phyloP scores from a whole-genome alignment of 1,140 invertebrate species.

The Musca vetustissima region DNA sequence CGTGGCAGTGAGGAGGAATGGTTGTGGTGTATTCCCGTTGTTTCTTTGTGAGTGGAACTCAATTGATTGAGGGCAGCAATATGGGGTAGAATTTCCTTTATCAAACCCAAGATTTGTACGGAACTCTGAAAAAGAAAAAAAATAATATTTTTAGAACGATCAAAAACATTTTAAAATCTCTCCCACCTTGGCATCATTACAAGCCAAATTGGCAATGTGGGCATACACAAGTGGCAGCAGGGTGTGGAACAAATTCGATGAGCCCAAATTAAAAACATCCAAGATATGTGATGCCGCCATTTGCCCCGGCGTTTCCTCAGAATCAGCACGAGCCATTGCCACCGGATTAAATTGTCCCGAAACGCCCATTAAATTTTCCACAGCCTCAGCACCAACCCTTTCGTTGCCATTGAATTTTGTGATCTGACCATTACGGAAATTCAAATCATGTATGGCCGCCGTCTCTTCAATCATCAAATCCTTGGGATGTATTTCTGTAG shows the following conservation, averaged over 20 bases:
- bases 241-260: conserved; percentile 65
- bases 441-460: conserved; percentile 37
- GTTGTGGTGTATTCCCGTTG: background rate
- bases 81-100: conserved; percentile 89
- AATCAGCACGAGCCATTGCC: conserved; percentile 37
- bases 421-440: conserved; percentile 42
- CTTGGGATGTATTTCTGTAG: conserved; percentile 47
- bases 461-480: conserved; percentile 46
- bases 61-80: conserved; percentile 82
- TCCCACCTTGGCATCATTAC: conserved; percentile 77
- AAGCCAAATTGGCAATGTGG: conserved; percentile 78
- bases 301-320: conserved; percentile 39
- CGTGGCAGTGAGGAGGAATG: conserved; percentile 28
- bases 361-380: conserved; percentile 33
- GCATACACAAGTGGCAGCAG: conserved; percentile 78
- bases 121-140: conserved; percentile 68
- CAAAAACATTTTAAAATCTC: background rate
- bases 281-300: conserved; percentile 41
- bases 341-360: conserved; percentile 26
- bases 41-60: conserved; percentile 55
- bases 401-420: conserved; percentile 55
- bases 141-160: no score
- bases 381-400: conserved; percentile 43
- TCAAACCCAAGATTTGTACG: conserved; percentile 85
- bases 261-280: conserved; percentile 50